phyloP scores from a whole-genome alignment of 2,888 invertebrate genomes.

The Dysmachus trigonus region DNA sequence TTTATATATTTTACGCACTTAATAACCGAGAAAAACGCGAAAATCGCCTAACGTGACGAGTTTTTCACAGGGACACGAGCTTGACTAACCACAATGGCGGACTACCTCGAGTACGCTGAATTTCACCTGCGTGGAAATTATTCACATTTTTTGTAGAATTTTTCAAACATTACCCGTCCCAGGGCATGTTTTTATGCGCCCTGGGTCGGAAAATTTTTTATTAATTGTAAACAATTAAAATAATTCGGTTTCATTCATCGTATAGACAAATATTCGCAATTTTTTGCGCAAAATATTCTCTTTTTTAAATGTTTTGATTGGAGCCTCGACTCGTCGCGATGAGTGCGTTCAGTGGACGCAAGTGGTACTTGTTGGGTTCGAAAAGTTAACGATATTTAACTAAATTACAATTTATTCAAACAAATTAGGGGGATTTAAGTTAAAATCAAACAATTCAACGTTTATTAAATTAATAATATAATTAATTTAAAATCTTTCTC shows the following conservation, averaged over 20 bases:
- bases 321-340: neutral
- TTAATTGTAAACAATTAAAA: neutral
- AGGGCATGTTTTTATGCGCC: neutral
- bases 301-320: conserved; percentile 19
- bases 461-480: neutral
- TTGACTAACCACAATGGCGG: conserved; percentile 63
- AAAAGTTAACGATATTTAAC: neutral
- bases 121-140: conserved; percentile 32
- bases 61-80: conserved; percentile 65
- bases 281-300: neutral
- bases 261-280: neutral
- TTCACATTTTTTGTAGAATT: conserved; percentile 33
- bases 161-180: neutral
- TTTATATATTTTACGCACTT: conserved; percentile 55
- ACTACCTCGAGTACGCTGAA: conserved; percentile 49
- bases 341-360: neutral
- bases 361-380: neutral
- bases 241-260: conserved; percentile 6
- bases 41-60: conserved; percentile 60
- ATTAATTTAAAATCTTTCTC: neutral
- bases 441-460: neutral
- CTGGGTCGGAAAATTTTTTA: neutral
- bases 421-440: neutral
- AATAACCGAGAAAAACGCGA: conserved; percentile 57
- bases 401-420: neutral